Conservation (phyloP, 2,888 invertebrate genomes). For the Antitype chi region DNA sequence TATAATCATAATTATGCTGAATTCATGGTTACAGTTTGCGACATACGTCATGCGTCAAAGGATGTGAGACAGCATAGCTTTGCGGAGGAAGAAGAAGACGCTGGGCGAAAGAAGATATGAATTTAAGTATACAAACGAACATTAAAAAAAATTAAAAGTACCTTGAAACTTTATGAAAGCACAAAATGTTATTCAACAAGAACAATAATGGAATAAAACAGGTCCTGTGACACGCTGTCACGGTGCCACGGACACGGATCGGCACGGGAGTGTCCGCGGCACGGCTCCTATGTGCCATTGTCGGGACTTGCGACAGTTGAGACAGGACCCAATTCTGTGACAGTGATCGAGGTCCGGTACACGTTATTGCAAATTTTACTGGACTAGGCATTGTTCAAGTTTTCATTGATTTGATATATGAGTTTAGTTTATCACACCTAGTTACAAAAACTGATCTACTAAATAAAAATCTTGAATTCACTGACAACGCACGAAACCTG, state of each 20-base stretch:
- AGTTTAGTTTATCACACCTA: slow-evolving; percentile 8
- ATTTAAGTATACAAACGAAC: neutral
- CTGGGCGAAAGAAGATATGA: too few relatives aligned
- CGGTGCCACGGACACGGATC: slow-evolving; percentile 47
- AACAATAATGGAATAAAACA: slow-evolving; percentile 47
- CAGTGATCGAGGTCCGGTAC: slow-evolving; percentile 57
- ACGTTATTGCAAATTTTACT: slow-evolving; percentile 41
- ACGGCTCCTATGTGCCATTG: slow-evolving; percentile 55
- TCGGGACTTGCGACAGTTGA: slow-evolving; percentile 48
- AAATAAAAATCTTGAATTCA: neutral
- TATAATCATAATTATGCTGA: too few relatives aligned
- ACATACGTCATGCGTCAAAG: too few relatives aligned
- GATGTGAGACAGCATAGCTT: neutral
- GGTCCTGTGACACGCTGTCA: slow-evolving; percentile 54
- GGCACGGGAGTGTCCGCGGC: slow-evolving; percentile 42
- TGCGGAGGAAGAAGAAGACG: neutral
- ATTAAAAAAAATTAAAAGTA: slow-evolving; percentile 2
- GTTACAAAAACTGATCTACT: neutral
- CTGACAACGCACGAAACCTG: neutral
- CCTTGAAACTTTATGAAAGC: neutral
- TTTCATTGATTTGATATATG: slow-evolving; percentile 1
- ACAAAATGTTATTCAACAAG: slow-evolving; percentile 26
- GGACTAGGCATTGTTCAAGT: slow-evolving; percentile 1
- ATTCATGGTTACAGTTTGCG: too few relatives aligned
- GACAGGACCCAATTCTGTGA: slow-evolving; percentile 63